Conservation (phyloP, 2,113 vertebrate genomes). For the Rhabdornis inornatus region DNA sequence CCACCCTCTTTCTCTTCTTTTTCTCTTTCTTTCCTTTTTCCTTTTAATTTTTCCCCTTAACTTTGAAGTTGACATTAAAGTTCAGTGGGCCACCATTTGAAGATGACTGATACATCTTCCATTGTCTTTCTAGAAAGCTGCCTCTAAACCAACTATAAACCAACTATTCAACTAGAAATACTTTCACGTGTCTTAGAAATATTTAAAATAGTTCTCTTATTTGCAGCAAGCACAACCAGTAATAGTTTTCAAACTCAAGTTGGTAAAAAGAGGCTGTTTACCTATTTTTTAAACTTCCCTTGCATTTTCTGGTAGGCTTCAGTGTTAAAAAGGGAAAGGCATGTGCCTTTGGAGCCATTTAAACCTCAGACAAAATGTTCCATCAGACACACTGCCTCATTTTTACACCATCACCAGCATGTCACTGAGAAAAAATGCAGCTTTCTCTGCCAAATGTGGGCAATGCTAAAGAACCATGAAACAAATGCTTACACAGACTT, state of each 20-base stretch:
- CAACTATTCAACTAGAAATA: neutral
- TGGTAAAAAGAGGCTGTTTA: neutral
- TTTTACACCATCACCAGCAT: constrained; percentile 30
- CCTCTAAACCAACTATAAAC: neutral
- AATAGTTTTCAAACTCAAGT: neutral
- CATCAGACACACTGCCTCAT: constrained; percentile 19
- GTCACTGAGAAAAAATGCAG: constrained; percentile 43
- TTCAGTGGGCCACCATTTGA: neutral
- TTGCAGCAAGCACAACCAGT: neutral
- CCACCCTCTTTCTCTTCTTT: too few relatives aligned
- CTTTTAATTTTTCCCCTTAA: neutral
- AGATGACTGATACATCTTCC: neutral
- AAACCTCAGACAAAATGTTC: constrained; percentile 44
- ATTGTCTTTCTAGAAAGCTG: neutral
- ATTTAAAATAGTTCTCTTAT: neutral
- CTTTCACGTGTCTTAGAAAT: neutral
- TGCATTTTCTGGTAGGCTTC: neutral
- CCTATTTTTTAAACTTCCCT: neutral
- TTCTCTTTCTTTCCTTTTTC: neutral
- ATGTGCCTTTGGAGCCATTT: constrained; percentile 30
- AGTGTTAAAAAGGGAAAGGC: constrained; percentile 1
- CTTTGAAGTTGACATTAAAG: neutral
- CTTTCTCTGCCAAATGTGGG: constrained; percentile 39
- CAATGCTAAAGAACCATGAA: constrained; percentile 37
- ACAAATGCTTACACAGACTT: constrained; percentile 58